Evolutionary conservation across 92 coral and sea anemone species (phyloP), one percentile per base, ranked within the genome.

Genomic region (Epizoanthus scotinus): DNA sequence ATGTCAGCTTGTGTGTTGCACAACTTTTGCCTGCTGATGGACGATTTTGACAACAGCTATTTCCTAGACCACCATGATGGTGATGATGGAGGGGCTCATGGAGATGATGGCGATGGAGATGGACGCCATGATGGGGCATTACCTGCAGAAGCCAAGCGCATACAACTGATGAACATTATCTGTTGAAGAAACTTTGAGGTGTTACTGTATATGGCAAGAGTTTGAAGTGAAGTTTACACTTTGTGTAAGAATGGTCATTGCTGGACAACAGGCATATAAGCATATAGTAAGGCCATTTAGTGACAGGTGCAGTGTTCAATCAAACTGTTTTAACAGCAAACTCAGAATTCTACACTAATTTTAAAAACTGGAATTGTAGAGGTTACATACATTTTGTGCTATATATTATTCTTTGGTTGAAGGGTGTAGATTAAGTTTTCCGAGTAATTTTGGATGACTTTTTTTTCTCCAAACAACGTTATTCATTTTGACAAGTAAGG

Each of bases 21-120:
- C 67, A 84, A 80, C 61, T 79, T 80, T 44, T 88, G 92, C 27
- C 72, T 88, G 9, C 66, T 88, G 8, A 73, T 84, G 28, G 92
- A 88, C 75, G 92, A 88, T 55, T 88, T 88, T 88, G 92, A 88
- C 63, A 80, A 72, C 15, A 69, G 70, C 47, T 84, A 88, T 57
- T 86, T 82, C 36, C 25, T 73, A 24, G 74, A 73, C 62, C 52
- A 34, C 9, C 25, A 34, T 81, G 85, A 77, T 71, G 83, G 27
- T 81, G 89, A 50, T 60, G 86, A 68, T 82, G 89, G 61, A 58
- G 86, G 44, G 5, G 44, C 44, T 40, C 44, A 40, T 40, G 44
- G 17, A 19, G 38, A 24, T 59, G 44, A 13, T 20, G 62, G 68
- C 65, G 86, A 17, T 67, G n/a, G n/a, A n/a, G 84, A 47, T 68